Evolutionary conservation across 2,888 invertebrate species (phyloP).

Genomic region (Thymelicus sylvestris): DNA sequence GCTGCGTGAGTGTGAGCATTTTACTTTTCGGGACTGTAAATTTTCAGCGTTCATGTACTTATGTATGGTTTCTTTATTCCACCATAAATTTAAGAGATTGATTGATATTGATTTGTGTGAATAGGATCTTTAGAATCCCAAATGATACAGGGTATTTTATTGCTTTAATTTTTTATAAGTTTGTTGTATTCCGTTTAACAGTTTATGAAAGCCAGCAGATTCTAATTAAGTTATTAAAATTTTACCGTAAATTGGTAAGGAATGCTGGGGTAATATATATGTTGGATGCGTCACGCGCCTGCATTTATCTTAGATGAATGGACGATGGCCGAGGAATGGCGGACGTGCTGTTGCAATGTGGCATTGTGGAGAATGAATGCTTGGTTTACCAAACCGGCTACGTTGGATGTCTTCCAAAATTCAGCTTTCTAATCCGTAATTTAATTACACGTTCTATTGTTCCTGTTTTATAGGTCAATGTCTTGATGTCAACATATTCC

Average conservation of each 20-base stretch:
- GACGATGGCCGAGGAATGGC: slow-evolving; percentile 6
- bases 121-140: too few relatives aligned
- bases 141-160: too few relatives aligned
- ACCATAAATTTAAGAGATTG: too few relatives aligned
- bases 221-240: background rate
- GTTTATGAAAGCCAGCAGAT: too few relatives aligned
- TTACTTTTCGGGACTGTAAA: too few relatives aligned
- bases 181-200: too few relatives aligned
- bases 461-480: slow-evolving; percentile 31
- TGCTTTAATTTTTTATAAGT: too few relatives aligned
- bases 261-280: background rate
- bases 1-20: too few relatives aligned
- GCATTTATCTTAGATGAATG: slow-evolving; percentile 22
- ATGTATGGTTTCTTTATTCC: too few relatives aligned
- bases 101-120: too few relatives aligned
- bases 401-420: slow-evolving; percentile 44
- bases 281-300: slow-evolving; percentile 22
- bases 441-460: slow-evolving; percentile 30
- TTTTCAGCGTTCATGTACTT: too few relatives aligned
- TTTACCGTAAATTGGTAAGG: background rate
- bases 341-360: slow-evolving; percentile 29
- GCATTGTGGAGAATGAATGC: slow-evolving; percentile 45
- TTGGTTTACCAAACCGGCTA: slow-evolving; percentile 38
- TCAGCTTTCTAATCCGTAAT: slow-evolving; percentile 30
- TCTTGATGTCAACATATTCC: slow-evolving; percentile 2